Base-by-base conservation (phyloP, 1,140 invertebrate genomes). In the Calycopis cecrops region DNA sequence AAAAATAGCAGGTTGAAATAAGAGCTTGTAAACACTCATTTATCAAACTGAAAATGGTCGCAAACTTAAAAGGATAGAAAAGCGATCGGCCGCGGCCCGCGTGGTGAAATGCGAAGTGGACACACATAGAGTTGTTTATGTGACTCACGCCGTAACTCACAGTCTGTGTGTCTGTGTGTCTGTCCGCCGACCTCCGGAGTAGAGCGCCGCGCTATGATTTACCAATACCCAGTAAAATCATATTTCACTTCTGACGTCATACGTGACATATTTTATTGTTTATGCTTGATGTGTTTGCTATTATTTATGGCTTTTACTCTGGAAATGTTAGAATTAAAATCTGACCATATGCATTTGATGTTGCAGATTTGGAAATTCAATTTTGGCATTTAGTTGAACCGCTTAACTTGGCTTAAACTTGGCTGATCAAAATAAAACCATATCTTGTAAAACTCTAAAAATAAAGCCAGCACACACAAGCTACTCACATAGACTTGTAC, bases 51-150 rank as follows among this genome's bases (percentile, higher is more conserved):
- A 12, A 38, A 38, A 38, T 10, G 10, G 37, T 10, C 2, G 12
- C 10, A 38, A 38, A 10, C 21, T n/a, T 38, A 4, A 38, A 38
- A 38, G 37, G 37, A 38, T 38, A 38, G n/a, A 12, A 38, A 38
- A 38, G 2, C 21, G 6, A 3, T 28, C 2, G 21, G 2, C 21
- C 1, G 37, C 37, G 9, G 1, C 2, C 3, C 10, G 37, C 37
- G 37, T 38, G 37, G 37, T 12, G 37, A 38, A 38, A 4, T 12
- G 12, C 37, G 37, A 38, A 38, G 37, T 38, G 37, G 9, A 38
- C 37, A 38, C 37, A 38, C 37, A 38, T 38, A 38, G 37, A 38
- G 37, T 38, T 38, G 37, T 38, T 38, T 38, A 38, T 38, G 37
- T 38, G 37, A 38, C 37, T 38, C 37, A 38, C 37, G 37, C 9